phyloP scores from a whole-genome alignment of 2,113 vertebrate genomes.

The Otolemur garnettii region DNA sequence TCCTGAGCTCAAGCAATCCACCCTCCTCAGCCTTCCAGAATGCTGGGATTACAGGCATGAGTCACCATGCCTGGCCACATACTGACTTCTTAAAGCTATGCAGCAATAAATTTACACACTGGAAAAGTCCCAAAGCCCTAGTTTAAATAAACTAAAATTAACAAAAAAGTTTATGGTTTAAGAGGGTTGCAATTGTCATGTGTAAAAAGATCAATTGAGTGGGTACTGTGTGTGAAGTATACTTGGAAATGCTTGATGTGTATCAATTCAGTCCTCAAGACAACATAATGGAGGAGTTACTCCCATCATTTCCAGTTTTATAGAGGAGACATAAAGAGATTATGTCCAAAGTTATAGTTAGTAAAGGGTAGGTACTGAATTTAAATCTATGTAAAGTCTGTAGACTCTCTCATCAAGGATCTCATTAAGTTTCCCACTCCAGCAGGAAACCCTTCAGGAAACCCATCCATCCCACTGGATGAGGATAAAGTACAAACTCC shows the following conservation, averaged over 20 bases:
- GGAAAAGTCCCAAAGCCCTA: neutral
- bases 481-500: neutral
- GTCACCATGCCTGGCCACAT: too few species aligned
- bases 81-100: constrained; percentile 23
- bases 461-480: neutral
- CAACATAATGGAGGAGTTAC: neutral
- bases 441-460: neutral
- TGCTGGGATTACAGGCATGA: too few species aligned
- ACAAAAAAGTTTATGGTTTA: constrained; percentile 40
- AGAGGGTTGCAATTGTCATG: neutral
- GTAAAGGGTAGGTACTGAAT: neutral
- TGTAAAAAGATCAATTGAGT: constrained; percentile 1
- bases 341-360: neutral
- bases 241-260: neutral
- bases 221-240: neutral
- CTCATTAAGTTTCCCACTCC: neutral
- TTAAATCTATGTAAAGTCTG: neutral
- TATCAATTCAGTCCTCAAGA: constrained; percentile 11
- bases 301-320: neutral
- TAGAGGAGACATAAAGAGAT: neutral
- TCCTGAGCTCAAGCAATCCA: too few species aligned
- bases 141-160: constrained; percentile 34
- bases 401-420: neutral
- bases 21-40: too few species aligned
- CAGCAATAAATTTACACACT: neutral